A percentile compares a stretch with the other conserved stretches of the same genome.
Conservation (phyloP, 1,140 invertebrate genomes). For the Pseudachorutes palmiensis region DNA sequence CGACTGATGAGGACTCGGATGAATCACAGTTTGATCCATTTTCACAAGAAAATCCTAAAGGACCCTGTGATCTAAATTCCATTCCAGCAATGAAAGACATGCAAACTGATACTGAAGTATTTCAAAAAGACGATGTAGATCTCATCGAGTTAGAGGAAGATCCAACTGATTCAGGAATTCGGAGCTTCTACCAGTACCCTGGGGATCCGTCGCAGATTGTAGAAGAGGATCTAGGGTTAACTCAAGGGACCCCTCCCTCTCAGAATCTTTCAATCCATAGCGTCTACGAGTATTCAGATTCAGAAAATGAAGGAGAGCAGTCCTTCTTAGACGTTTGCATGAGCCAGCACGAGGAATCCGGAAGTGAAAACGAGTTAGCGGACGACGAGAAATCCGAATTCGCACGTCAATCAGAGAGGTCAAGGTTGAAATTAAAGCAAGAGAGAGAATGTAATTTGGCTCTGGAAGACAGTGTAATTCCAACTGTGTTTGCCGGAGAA, state of each 20-base stretch:
- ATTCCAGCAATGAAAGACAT: too few relatives aligned
- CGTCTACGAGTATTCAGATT: not conserved
- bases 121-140: too few relatives aligned
- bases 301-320: not conserved
- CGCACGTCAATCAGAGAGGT: not conserved
- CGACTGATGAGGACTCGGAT: not conserved
- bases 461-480: not conserved
- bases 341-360: not conserved
- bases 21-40: not conserved
- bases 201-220: not conserved
- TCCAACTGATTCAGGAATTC: not conserved
- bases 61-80: too few relatives aligned
- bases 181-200: not conserved
- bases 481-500: not conserved
- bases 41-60: too few relatives aligned
- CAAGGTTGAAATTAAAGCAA: not conserved
- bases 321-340: not conserved
- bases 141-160: too few relatives aligned
- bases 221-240: not conserved
- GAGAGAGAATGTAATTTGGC: not conserved
- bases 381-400: not conserved
- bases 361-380: not conserved
- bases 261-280: not conserved
- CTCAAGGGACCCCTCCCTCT: not conserved
- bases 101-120: too few relatives aligned